Evolutionary conservation across 2,888 invertebrate genomes (phyloP).

Genomic region (Molorchus minor): DNA sequence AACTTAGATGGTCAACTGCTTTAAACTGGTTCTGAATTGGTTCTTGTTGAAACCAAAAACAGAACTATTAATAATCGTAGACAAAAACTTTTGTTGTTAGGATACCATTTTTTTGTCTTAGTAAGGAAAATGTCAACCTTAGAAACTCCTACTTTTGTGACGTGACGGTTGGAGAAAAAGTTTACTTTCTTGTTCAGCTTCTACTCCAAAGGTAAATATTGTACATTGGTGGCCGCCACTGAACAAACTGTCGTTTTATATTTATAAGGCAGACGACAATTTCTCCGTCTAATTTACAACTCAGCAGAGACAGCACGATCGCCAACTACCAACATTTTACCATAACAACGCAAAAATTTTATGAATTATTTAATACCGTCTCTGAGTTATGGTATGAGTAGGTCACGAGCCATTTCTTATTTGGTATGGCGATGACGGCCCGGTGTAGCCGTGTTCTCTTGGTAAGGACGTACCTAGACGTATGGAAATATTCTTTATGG

Average conservation of each 20-base stretch:
- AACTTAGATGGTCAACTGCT: too few species aligned
- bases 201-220: too few species aligned
- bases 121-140: too few species aligned
- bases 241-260: constrained; percentile 10
- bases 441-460: constrained; percentile 13
- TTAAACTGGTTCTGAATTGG: too few species aligned
- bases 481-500: constrained; percentile 24
- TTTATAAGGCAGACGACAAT: constrained; percentile 16
- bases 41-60: too few species aligned
- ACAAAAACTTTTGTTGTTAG: too few species aligned
- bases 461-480: constrained; percentile 18
- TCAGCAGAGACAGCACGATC: constrained; percentile 30
- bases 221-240: too few species aligned
- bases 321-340: constrained; percentile 35
- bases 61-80: too few species aligned
- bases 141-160: too few species aligned
- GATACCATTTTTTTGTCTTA: too few species aligned
- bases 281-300: constrained; percentile 37
- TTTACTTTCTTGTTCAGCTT: too few species aligned
- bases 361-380: constrained; percentile 46
- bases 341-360: constrained; percentile 42
- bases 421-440: constrained; percentile 32
- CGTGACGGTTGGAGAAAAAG: too few species aligned
- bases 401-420: constrained; percentile 44
- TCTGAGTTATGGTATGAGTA: constrained; percentile 39